These are phyloP conservation scores for Sinodicranocentrus sp. DNA, from an alignment of 2,888 invertebrate species.

Conservation along the genomic window DNA sequence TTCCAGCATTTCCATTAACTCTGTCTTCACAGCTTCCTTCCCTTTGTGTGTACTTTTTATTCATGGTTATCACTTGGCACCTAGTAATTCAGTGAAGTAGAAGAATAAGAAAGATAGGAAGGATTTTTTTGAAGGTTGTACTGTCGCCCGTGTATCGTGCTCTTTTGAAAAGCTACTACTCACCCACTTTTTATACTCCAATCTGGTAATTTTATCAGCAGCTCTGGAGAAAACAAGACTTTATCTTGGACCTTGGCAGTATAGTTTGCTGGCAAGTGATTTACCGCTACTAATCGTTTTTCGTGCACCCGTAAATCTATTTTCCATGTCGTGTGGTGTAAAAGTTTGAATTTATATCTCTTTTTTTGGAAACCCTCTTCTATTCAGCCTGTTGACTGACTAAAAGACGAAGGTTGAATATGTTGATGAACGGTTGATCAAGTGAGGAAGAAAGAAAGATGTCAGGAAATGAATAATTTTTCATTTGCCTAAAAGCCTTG, in stretches of 20 bases:
- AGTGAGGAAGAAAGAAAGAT: not conserved
- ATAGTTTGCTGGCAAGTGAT: constrained; percentile 53
- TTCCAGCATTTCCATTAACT: constrained; percentile 13
- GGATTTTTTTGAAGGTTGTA: constrained; percentile 44
- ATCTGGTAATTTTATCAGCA: constrained; percentile 13
- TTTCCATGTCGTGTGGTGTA: constrained; percentile 29
- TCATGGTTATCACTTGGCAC: constrained; percentile 59
- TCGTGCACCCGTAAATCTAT: constrained; percentile 65
- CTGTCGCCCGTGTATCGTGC: constrained; percentile 3
- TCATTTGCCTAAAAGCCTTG: not conserved
- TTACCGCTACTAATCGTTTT: constrained; percentile 69
- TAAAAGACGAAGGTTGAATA: constrained; percentile 1
- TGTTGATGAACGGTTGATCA: not conserved
- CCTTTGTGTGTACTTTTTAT: constrained; percentile 42
- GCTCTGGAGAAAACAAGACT: constrained; percentile 12
- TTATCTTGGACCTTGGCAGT: constrained; percentile 38
- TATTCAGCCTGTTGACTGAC: not conserved
- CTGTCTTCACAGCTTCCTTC: constrained; percentile 34
- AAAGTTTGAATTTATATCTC: not conserved
- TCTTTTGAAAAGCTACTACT: no score
- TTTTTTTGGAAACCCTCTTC: not conserved
- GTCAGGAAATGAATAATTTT: not conserved
- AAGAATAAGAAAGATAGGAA: constrained; percentile 21
- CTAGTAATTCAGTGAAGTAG: constrained; percentile 57
- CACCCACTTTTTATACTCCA: constrained; percentile 1